These are phyloP conservation scores for Latrodectus hesperus DNA, from an alignment of 2,888 invertebrate genomes.

Conservation along the genomic window DNA sequence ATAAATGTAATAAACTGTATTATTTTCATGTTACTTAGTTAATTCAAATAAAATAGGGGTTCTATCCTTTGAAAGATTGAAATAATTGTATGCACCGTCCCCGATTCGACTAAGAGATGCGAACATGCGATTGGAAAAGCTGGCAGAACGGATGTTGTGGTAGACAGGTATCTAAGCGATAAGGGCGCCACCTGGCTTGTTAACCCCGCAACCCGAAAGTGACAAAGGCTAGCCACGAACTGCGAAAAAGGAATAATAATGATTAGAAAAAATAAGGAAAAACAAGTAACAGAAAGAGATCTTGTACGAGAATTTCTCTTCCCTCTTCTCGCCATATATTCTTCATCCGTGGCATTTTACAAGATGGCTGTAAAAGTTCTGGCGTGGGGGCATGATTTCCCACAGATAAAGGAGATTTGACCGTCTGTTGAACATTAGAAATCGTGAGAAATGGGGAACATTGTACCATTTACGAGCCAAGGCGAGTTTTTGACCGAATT, in stretches of 20 bases:
- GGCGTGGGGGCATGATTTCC: conserved; percentile 29
- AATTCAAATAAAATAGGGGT: too few relatives aligned
- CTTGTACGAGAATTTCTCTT: conserved; percentile 13
- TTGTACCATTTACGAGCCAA: too few relatives aligned
- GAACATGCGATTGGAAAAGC: conserved; percentile 24
- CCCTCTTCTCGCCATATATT: conserved; percentile 44
- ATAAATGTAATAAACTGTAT: too few relatives aligned
- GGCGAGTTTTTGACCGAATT: too few relatives aligned
- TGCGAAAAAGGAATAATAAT: neutral
- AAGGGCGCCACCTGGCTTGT: conserved; percentile 68
- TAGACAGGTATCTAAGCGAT: conserved; percentile 60
- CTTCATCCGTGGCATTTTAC: conserved; percentile 55
- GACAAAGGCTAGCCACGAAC: conserved; percentile 66
- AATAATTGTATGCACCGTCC: conserved; percentile 23
- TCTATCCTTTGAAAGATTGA: too few relatives aligned
- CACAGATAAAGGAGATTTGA: conserved; percentile 18
- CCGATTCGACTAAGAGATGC: conserved; percentile 10
- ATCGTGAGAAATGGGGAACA: neutral
- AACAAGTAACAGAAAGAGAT: conserved; percentile 16
- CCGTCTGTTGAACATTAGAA: neutral
- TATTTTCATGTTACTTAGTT: too few relatives aligned
- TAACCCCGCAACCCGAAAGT: conserved; percentile 62
- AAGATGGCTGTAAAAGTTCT: conserved; percentile 48
- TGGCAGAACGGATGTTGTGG: conserved; percentile 36
- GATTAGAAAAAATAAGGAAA: too few relatives aligned